These are phyloP conservation scores for Drosophila nikananu DNA, from an alignment of 1,140 invertebrate genomes.

Conservation along the genomic window DNA sequence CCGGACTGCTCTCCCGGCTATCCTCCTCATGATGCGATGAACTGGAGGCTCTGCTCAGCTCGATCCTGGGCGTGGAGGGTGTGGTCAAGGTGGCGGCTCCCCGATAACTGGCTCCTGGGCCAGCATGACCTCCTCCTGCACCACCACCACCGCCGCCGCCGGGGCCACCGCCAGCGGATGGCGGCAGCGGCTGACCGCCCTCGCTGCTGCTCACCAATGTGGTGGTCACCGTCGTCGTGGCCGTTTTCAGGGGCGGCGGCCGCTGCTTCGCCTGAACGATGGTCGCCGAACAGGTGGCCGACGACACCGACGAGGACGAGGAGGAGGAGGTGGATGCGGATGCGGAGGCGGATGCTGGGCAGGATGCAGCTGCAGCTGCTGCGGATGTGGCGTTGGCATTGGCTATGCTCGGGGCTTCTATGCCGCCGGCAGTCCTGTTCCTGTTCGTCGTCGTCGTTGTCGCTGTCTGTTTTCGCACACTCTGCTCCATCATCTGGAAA, in stretches of 20 bases:
- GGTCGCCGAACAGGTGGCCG: conserved; percentile 69
- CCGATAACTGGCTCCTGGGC: conserved; percentile 37
- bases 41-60: conserved; percentile 94
- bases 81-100: conserved; percentile 86
- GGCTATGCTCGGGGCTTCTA: conserved; percentile 60
- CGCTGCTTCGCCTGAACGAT: conserved; percentile 70
- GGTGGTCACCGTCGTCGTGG: conserved; percentile 69
- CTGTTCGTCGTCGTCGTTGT: conserved; percentile 40
- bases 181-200: conserved; percentile 65
- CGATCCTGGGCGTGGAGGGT: conserved; percentile 92
- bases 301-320: conserved; percentile 56
- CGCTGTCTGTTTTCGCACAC: conserved; percentile 65
- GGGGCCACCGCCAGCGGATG: not conserved
- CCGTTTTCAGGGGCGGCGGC: conserved; percentile 75
- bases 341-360: conserved; percentile 15
- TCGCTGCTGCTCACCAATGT: conserved; percentile 72
- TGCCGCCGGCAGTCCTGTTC: conserved; percentile 31
- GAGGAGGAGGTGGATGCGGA: conserved; percentile 59
- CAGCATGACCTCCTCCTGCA: not conserved
- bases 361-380: conserved; percentile 17
- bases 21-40: conserved; percentile 93
- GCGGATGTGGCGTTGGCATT: conserved; percentile 23
- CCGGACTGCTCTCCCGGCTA: conserved; percentile 92
- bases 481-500: conserved; percentile 73
- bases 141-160: not conserved